These are phyloP conservation scores for Zosterops hypoxanthus DNA, from an alignment of 2,113 vertebrate genomes.

Conservation along the genomic window DNA sequence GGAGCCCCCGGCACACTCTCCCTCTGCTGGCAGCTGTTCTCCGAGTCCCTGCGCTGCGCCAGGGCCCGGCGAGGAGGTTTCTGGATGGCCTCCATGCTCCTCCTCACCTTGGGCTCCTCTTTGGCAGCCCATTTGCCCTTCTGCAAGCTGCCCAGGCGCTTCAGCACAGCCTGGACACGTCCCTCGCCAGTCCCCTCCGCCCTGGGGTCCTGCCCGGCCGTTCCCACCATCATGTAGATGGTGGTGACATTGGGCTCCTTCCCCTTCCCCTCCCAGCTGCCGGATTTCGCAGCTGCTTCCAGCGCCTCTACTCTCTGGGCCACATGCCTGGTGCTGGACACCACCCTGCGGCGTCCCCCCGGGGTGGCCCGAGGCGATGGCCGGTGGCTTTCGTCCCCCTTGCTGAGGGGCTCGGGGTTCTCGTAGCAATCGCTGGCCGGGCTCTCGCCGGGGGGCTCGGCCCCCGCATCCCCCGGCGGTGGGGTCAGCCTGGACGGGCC, in stretches of 20 bases:
- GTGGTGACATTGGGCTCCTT: slow-evolving; percentile 76
- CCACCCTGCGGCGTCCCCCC: slow-evolving; percentile 52
- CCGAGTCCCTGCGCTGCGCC: slow-evolving; percentile 51
- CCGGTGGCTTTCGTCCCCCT: slow-evolving; percentile 29
- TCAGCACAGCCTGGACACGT: slow-evolving; percentile 83
- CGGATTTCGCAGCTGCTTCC: slow-evolving; percentile 28
- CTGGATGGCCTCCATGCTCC: slow-evolving; percentile 70
- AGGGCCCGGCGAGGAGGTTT: slow-evolving; percentile 85
- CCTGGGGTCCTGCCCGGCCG: slow-evolving; percentile 51
- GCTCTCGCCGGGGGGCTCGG: background rate
- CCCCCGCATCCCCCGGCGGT: slow-evolving; percentile 23
- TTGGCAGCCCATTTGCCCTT: slow-evolving; percentile 70
- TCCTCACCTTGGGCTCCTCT: slow-evolving; percentile 64
- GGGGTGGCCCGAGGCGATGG: slow-evolving; percentile 47
- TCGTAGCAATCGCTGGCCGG: slow-evolving; percentile 4
- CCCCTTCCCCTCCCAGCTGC: slow-evolving; percentile 9
- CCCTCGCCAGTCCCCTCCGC: slow-evolving; percentile 60
- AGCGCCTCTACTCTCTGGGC: slow-evolving; percentile 68
- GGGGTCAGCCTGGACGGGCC: slow-evolving; percentile 73
- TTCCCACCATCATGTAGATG: slow-evolving; percentile 88
- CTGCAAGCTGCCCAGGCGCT: slow-evolving; percentile 86
- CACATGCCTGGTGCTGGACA: slow-evolving; percentile 74
- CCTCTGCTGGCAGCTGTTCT: slow-evolving; percentile 45
- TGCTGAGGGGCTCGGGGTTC: background rate
- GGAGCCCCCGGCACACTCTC: slow-evolving; percentile 34